Percentiles rank a stretch among this genome's conserved stretches.
Conservation (phyloP, 2,113 vertebrate species). For the Mohoua ochrocephala region DNA sequence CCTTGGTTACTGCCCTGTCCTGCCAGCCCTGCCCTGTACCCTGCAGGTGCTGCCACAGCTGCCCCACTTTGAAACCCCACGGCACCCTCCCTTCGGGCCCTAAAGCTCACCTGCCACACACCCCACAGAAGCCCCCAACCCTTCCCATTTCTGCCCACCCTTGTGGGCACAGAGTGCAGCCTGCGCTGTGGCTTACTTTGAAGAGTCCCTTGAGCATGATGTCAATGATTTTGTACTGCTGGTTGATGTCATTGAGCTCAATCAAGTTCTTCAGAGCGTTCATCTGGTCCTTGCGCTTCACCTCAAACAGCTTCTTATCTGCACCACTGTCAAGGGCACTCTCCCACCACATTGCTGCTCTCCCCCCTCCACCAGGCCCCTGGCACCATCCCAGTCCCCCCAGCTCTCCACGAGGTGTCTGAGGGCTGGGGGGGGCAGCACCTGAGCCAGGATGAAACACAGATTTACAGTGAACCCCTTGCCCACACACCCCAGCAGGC, state of each 20-base stretch:
- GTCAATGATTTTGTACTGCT: conserved; percentile 98
- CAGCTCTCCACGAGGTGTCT: background rate
- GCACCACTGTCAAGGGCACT: conserved; percentile 21
- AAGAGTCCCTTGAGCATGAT: conserved; percentile 99
- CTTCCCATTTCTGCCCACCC: background rate
- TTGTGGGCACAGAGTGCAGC: fast-evolving
- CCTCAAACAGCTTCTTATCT: conserved; percentile 98
- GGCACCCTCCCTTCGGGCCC: background rate
- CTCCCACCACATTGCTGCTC: background rate
- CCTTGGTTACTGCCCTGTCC: background rate
- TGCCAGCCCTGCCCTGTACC: background rate
- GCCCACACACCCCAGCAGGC: background rate
- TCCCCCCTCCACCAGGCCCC: fast-evolving
- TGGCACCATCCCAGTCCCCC: background rate
- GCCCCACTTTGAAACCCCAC: background rate
- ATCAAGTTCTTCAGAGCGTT: conserved; percentile 93
- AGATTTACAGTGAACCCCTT: background rate
- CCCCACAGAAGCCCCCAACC: background rate
- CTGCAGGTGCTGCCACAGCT: background rate
- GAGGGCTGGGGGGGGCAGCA: background rate
- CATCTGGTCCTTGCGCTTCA: conserved; percentile 95
- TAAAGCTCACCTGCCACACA: background rate
- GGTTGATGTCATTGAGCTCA: conserved; percentile 93
- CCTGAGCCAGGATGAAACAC: background rate
- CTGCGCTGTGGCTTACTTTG: conserved; percentile 74